Base-by-base conservation (phyloP, 2,888 invertebrate species). In the Metopia argyrocephala region DNA sequence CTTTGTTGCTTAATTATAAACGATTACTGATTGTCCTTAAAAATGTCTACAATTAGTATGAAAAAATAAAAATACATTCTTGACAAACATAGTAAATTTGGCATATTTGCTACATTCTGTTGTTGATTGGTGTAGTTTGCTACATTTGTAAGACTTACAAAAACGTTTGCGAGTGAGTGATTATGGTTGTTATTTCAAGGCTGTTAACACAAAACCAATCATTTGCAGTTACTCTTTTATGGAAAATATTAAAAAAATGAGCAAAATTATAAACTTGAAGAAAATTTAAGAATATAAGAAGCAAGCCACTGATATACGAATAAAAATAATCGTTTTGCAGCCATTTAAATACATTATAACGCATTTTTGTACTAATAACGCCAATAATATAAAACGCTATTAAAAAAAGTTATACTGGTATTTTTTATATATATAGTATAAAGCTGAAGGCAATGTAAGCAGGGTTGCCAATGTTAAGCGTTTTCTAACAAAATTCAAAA, bases 321-420 rank as follows among this genome's bases (percentile, higher is more conserved):
- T 52, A 28, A 71, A 76, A 78, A 71, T 59, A 46, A 54, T 71
- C 45, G 52, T 66, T n/a, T n/a, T n/a, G n/a, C n/a, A 28, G 70
- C 27, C 71, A 66, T 62, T 68, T 76, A 62, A 78, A 71, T 50
- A 45, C 76, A 78, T 78, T 71, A 71, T 54, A 78, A 78, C 71
- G 65, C 76, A 76, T 74, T 81, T 81, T n/a, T 69, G 48, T 65
- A 78, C 65, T 76, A 80, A 81, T 76, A 69, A 81, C 76, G 56
- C 74, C 76, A 81, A 74, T 81, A 76, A 69, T 45, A 74, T 56
- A 45, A 50, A 70, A 64, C 57, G 21, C 57, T 38, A n/a, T 48
- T 38, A 38, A 38, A 38, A 66, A 71, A 64, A 46, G 1, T n/a
- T n/a, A n/a, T n/a, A n/a, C n/a, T n/a, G n/a, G n/a, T n/a, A n/a